phyloP scores from a whole-genome alignment of 2,888 invertebrate genomes.

The Cryptocephalus moraei region DNA sequence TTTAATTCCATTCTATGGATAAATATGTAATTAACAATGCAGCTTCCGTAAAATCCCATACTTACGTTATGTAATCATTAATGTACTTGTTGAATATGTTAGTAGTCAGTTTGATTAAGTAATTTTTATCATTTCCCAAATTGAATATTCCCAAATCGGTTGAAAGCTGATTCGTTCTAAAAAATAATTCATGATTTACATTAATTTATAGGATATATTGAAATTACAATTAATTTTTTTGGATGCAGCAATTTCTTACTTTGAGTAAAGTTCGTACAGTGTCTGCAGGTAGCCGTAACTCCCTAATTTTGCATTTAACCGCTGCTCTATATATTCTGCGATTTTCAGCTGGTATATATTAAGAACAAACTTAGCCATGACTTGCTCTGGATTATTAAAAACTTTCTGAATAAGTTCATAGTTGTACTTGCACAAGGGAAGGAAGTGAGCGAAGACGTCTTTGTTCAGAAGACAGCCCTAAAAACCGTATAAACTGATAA shows the following conservation, averaged over 20 bases:
- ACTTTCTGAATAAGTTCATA: constrained; percentile 77
- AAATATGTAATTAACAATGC: not conserved
- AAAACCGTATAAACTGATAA: constrained; percentile 16
- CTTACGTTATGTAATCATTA: constrained; percentile 63
- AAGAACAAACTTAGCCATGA: constrained; percentile 95
- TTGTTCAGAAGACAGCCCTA: constrained; percentile 76
- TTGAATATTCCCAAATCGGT: constrained; percentile 62
- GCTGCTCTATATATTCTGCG: constrained; percentile 75
- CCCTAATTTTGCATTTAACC: constrained; percentile 70
- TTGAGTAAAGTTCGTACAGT: constrained; percentile 81
- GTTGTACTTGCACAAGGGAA: constrained; percentile 82
- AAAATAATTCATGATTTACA: constrained; percentile 1
- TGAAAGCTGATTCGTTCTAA: constrained; percentile 64
- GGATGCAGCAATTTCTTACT: constrained; percentile 42
- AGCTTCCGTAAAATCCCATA: constrained; percentile 6
- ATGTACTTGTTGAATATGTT: constrained; percentile 74
- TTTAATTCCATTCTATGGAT: constrained; percentile 52
- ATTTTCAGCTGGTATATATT: constrained; percentile 89
- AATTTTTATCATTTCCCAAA: constrained; percentile 68
- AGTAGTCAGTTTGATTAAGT: constrained; percentile 65
- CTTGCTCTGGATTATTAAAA: constrained; percentile 90
- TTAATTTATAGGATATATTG: not conserved
- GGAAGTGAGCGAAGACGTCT: constrained; percentile 83
- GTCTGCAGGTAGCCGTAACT: constrained; percentile 82
- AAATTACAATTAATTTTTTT: too few species aligned